Evolutionary conservation across 2,888 invertebrate genomes (phyloP).

Genomic region (Pachydiplax longipennis): DNA sequence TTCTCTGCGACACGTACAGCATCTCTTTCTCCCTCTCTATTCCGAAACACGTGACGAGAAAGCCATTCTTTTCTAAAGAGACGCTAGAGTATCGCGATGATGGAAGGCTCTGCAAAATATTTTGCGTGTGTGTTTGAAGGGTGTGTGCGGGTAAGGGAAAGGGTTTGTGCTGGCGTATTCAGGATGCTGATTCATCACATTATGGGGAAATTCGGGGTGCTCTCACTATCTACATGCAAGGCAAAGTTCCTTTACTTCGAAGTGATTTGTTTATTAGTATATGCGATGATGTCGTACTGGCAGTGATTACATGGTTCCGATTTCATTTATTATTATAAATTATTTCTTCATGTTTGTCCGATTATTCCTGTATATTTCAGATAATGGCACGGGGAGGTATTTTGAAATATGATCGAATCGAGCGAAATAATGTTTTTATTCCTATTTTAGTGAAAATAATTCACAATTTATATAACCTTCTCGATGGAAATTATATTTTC

Average conservation of each 20-base stretch:
- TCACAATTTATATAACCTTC: too few relatives aligned
- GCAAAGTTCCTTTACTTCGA: background rate
- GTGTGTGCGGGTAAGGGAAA: background rate
- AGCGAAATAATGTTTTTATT: too few relatives aligned
- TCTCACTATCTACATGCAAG: background rate
- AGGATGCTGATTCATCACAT: background rate
- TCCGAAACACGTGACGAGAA: background rate
- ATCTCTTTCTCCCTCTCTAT: background rate
- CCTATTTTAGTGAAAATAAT: too few relatives aligned
- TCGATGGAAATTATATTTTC: too few relatives aligned
- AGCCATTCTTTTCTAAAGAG: background rate
- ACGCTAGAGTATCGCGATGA: background rate
- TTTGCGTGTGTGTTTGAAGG: background rate
- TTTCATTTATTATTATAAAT: too few relatives aligned
- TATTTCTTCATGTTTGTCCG: too few relatives aligned
- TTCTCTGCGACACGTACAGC: background rate
- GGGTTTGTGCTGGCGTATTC: background rate
- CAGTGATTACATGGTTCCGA: too few relatives aligned
- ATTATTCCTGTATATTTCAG: too few relatives aligned
- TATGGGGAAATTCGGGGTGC: background rate
- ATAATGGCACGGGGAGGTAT: too few relatives aligned
- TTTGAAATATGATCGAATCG: too few relatives aligned
- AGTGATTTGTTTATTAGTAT: too few relatives aligned
- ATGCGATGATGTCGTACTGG: too few relatives aligned
- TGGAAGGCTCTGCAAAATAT: conserved; percentile 10